Conservation (phyloP, 2,888 invertebrate genomes). For the Caenorhabditis sp. region DNA sequence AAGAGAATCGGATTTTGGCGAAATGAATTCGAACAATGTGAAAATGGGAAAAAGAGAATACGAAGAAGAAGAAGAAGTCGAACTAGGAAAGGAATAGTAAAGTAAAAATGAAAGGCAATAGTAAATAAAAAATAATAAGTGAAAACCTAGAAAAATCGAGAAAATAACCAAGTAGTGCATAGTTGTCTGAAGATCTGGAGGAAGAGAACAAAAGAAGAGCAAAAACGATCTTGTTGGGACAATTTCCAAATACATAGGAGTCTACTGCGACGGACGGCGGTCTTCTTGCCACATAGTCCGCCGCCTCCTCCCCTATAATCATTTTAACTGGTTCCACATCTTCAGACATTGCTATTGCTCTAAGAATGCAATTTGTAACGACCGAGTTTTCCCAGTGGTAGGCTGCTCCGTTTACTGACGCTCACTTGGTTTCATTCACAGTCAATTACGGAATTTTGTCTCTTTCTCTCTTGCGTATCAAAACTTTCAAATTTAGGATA, state of each 20-base stretch:
- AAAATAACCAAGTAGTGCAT: constrained; percentile 14
- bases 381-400: constrained; percentile 30
- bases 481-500: constrained; percentile 30
- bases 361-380: constrained; percentile 62
- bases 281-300: constrained; percentile 14
- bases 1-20: constrained; percentile 24
- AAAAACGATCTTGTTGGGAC: constrained; percentile 16
- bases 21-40: constrained; percentile 37
- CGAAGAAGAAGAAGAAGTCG: too few species aligned
- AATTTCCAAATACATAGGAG: too few species aligned
- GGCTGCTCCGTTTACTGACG: not conserved
- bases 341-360: constrained; percentile 53
- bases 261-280: constrained; percentile 28
- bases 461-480: too few species aligned
- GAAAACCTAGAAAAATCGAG: constrained; percentile 4
- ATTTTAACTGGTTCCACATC: constrained; percentile 63
- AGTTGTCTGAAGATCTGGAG: not conserved
- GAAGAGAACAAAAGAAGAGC: constrained; percentile 13
- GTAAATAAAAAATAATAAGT: constrained; percentile 53
- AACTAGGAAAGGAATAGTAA: not conserved
- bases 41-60: not conserved
- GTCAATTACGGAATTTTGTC: constrained; percentile 34
- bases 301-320: constrained; percentile 57
- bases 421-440: constrained; percentile 9
- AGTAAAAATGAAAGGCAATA: constrained; percentile 9